Evolutionary conservation across 92 coral and sea anemone species (phyloP).

Genomic region (Anthopleura xanthogrammica): DNA sequence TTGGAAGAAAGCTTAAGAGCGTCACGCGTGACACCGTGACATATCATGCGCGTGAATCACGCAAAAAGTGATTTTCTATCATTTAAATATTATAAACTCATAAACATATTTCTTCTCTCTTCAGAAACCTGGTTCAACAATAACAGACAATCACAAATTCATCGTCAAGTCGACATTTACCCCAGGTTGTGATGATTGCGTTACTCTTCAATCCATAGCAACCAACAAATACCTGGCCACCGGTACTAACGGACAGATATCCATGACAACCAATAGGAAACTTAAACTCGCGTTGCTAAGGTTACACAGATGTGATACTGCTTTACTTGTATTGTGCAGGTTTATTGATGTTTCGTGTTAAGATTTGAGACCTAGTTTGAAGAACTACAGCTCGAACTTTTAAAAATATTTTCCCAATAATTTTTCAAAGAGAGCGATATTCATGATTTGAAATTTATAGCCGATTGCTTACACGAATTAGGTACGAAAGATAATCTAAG

Average conservation of each 20-base stretch:
- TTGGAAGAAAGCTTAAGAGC: background rate
- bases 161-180: background rate
- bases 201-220: slow-evolving; percentile 3
- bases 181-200: slow-evolving; percentile 1
- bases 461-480: too few species aligned
- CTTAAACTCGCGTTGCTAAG: background rate
- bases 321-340: background rate
- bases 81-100: too few species aligned
- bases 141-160: slow-evolving; percentile 10
- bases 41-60: too few species aligned
- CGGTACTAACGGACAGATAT: background rate
- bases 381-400: too few species aligned
- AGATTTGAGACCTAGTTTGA: background rate
- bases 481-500: too few species aligned
- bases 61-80: too few species aligned
- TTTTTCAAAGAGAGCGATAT: too few species aligned
- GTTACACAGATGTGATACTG: background rate
- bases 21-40: background rate
- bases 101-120: background rate
- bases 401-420: too few species aligned
- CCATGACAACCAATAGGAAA: slow-evolving; percentile 5
- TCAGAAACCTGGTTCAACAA: slow-evolving; percentile 5
- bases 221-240: slow-evolving; percentile 11
- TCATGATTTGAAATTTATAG: too few species aligned
- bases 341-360: background rate